Percentiles rank a stretch among this genome's conserved stretches.
These are phyloP conservation scores for Dioctria linearis DNA, from an alignment of 2,888 invertebrate genomes.

Conservation along the genomic window DNA sequence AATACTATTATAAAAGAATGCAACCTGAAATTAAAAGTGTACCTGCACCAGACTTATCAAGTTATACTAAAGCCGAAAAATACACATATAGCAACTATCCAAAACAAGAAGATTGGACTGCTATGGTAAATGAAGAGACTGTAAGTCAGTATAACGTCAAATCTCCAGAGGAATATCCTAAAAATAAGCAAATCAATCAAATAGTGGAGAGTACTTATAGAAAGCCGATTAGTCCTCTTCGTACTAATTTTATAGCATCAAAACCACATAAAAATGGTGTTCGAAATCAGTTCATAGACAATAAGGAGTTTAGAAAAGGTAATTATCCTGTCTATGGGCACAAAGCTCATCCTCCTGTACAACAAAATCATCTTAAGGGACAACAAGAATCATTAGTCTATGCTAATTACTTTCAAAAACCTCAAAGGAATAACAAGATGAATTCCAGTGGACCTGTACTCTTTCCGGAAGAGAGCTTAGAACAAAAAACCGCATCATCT, in stretches of 20 bases:
- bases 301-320: background rate
- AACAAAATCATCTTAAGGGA: background rate
- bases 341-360: constrained; percentile 63
- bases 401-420: constrained; percentile 65
- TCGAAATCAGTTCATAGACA: constrained; percentile 23
- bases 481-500: constrained; percentile 67
- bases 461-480: constrained; percentile 60
- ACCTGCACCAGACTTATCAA: constrained; percentile 62
- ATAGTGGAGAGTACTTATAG: constrained; percentile 61
- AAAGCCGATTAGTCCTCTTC: constrained; percentile 58
- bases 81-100: constrained; percentile 59
- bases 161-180: constrained; percentile 58
- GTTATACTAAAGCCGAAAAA: constrained; percentile 57
- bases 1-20: constrained; percentile 60
- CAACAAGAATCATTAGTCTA: constrained; percentile 62
- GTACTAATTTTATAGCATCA: constrained; percentile 64
- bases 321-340: constrained; percentile 60
- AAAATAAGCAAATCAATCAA: constrained; percentile 29
- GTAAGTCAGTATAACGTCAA: background rate
- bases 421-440: constrained; percentile 53
- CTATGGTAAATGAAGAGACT: constrained; percentile 60
- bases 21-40: constrained; percentile 57
- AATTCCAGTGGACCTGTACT: constrained; percentile 59
- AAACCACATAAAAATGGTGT: constrained; percentile 60
- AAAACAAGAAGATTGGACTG: constrained; percentile 67